phyloP scores from a whole-genome alignment of 2,113 vertebrate genomes.

The Tragelaphus buxtoni region DNA sequence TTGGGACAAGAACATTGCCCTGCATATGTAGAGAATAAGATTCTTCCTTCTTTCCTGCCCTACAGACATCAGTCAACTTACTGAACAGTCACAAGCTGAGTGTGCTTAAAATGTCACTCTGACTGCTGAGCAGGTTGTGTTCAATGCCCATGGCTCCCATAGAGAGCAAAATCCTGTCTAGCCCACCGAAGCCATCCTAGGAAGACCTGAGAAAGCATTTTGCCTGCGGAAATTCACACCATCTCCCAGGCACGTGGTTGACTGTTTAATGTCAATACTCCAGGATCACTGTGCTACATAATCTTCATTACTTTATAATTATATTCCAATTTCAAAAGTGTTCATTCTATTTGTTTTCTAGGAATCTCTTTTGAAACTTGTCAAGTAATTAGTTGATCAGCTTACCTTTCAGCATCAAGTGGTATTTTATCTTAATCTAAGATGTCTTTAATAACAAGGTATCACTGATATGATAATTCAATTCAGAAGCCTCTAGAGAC shows the following conservation, averaged over 20 bases:
- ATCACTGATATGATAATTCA: constrained; percentile 63
- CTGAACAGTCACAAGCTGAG: neutral
- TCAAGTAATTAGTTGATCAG: constrained; percentile 68
- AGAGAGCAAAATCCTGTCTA: neutral
- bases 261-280: constrained; percentile 51
- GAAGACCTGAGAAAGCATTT: neutral
- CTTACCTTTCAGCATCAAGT: constrained; percentile 69
- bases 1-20: neutral
- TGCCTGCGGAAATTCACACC: neutral
- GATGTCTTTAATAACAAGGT: constrained; percentile 70
- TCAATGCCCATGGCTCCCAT: accelerated
- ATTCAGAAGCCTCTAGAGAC: constrained; percentile 60
- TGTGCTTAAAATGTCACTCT: neutral
- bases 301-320: constrained; percentile 65
- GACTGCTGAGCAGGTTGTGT: accelerated
- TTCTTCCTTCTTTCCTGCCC: neutral
- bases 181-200: neutral
- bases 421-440: constrained; percentile 71
- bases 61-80: neutral
- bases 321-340: constrained; percentile 56
- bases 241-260: neutral
- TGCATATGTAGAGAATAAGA: neutral
- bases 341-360: constrained; percentile 63
- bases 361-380: constrained; percentile 57
- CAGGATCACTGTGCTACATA: constrained; percentile 21